Conservation (phyloP, 2,113 vertebrate genomes). For the Danionella cerebrum region DNA sequence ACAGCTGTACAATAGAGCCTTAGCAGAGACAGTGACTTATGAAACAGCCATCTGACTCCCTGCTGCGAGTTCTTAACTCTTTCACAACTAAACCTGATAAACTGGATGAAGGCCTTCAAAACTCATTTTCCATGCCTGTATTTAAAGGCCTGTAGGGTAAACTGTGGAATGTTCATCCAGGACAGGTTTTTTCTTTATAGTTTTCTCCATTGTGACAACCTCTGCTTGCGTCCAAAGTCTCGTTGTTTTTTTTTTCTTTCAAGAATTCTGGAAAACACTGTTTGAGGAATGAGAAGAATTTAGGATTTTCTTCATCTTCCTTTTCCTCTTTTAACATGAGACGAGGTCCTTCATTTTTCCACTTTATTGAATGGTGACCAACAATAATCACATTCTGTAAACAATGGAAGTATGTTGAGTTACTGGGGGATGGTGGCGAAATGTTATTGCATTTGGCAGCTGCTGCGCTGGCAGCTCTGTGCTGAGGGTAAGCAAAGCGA, state of each 20-base stretch:
- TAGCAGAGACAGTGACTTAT: constrained; percentile 15
- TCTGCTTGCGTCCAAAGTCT: constrained; percentile 51
- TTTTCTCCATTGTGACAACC: constrained; percentile 53
- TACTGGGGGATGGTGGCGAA: constrained; percentile 58
- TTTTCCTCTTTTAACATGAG: constrained; percentile 54
- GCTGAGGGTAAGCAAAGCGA: constrained; percentile 65
- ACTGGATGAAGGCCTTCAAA: neutral
- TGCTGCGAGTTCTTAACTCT: constrained; percentile 14
- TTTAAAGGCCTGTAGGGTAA: neutral
- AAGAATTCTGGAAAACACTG: constrained; percentile 70
- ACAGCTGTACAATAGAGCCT: constrained; percentile 6
- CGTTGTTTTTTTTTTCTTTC: constrained; percentile 55
- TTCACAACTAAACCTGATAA: neutral
- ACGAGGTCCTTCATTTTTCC: constrained; percentile 58
- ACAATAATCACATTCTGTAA: constrained; percentile 93
- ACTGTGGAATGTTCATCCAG: neutral
- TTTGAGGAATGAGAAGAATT: constrained; percentile 69
- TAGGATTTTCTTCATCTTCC: constrained; percentile 43
- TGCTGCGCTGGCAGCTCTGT: constrained; percentile 58
- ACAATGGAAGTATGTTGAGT: constrained; percentile 75
- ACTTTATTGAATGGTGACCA: constrained; percentile 89
- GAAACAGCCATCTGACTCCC: constrained; percentile 12
- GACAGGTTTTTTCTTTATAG: constrained; percentile 30
- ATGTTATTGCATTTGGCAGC: constrained; percentile 80
- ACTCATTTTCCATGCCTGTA: neutral